Percentiles rank a stretch among this genome's conserved stretches.
phyloP scores from a whole-genome alignment of 2,888 invertebrate species.

The Eupithecia pulchellata region DNA sequence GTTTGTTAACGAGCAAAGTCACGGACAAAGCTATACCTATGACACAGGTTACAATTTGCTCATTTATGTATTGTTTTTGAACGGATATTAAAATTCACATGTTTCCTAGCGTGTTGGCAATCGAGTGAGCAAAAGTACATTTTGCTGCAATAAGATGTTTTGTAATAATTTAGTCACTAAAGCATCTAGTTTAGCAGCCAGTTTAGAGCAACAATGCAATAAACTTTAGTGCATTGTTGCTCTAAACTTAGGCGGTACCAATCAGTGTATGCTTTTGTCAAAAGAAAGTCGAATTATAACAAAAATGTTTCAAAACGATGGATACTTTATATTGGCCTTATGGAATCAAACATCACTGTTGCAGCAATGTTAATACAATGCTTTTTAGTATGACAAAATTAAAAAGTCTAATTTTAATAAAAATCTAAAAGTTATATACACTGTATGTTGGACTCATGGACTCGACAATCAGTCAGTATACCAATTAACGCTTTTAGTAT shows the following conservation, averaged over 20 bases:
- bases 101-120: conserved; percentile 15
- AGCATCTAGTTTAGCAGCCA: too few relatives aligned
- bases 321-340: neutral
- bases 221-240: neutral
- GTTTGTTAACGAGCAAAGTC: neutral
- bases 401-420: too few relatives aligned
- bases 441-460: too few relatives aligned
- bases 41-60: conserved; percentile 38
- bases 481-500: neutral
- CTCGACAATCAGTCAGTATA: neutral
- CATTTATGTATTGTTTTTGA: conserved; percentile 34
- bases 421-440: too few relatives aligned
- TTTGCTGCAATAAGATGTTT: conserved; percentile 22
- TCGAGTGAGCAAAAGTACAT: conserved; percentile 27
- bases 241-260: neutral
- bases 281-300: neutral
- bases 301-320: neutral
- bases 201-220: too few relatives aligned
- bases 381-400: too few relatives aligned
- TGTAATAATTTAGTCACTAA: too few relatives aligned
- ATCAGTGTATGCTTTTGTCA: neutral
- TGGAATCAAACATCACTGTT: too few relatives aligned
- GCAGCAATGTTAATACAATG: too few relatives aligned
- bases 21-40: conserved; percentile 12
- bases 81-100: conserved; percentile 20